Evolutionary conservation across 2,113 vertebrate genomes (phyloP), one percentile per base, ranked within the genome.

Genomic region (Leptobrachium leishanense): DNA sequence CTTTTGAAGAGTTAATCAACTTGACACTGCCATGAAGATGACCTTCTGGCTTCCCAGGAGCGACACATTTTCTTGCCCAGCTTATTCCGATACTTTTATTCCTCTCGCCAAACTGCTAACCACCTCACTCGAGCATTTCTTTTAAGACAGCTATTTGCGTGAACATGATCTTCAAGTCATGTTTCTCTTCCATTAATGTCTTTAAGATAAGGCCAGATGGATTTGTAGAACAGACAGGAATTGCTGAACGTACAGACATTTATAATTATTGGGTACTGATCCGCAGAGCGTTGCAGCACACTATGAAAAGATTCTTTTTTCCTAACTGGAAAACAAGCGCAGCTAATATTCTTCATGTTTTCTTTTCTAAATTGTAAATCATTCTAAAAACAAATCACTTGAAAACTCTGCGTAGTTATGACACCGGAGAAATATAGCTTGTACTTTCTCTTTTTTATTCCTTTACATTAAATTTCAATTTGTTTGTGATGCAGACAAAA

Each of bases 221-320:
- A 81, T 81, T 81, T 81, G 71, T 81, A 81, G 65, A 81, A 50
- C 71, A 81, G 78, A 81, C 64, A 79, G 72, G 78, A 81, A 81
- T 81, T 68, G 78, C 78, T 81, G 78, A 81, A 81, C 68, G 65
- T 81, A 74, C 54, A 81, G 78, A 81, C 78, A 81, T 81, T 81
- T 81, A 81, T 81, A 81, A 81, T 81, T 81, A 81, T 74, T 74
- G 65, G 64, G 71, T 81, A 74, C 71, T 81, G 78, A 81, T 74
- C 54, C 65, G 43, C 63, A 74, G 64, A 81, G 65, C 71, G 43
- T 74, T 68, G 73, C 78, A 68, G 71, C 64, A 74, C 69, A 73
- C 54, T 55, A 39, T 67, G 50, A 64, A 74, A 74, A 68, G 41
- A 20, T 44, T 44, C 65, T 76, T 74, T 79, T 67, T 20, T 55